Percentiles rank a stretch among this genome's conserved stretches.
Evolutionary conservation across 2,797 vertebrate genomes (phyloP).

Genomic region (Xyrichtys novacula): DNA sequence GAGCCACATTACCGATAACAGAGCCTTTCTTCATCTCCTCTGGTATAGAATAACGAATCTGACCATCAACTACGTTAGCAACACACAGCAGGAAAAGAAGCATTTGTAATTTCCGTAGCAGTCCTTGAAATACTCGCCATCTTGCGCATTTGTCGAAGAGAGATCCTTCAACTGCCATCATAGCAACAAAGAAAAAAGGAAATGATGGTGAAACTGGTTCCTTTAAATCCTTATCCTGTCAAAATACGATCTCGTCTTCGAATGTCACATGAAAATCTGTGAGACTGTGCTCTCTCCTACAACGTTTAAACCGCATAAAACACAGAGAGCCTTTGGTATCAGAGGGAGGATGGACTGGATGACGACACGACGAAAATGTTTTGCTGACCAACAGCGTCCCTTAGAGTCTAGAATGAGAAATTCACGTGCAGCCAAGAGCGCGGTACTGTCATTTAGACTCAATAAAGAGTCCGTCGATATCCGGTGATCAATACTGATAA

Average conservation of each 20-base stretch:
- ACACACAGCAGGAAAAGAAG: conserved; percentile 13
- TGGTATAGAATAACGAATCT: conserved; percentile 74
- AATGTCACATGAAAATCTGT: background rate
- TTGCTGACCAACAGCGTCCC: conserved; percentile 55
- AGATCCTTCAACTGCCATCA: conserved; percentile 12
- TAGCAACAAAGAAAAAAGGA: background rate
- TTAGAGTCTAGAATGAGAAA: conserved; percentile 37
- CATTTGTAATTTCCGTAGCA: background rate
- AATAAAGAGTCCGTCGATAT: too few species aligned
- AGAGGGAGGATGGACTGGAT: background rate
- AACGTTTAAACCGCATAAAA: background rate
- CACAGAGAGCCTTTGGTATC: background rate
- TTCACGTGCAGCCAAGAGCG: too few species aligned
- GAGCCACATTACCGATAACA: conserved; percentile 69
- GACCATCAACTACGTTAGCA: conserved; percentile 5
- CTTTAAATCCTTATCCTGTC: background rate
- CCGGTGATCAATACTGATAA: too few species aligned
- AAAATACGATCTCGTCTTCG: background rate
- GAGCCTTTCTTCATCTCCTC: conserved; percentile 78
- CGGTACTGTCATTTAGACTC: too few species aligned
- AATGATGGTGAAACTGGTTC: background rate
- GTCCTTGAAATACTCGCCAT: conserved; percentile 21
- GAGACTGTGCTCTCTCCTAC: background rate
- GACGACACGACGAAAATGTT: background rate
- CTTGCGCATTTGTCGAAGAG: background rate